Percentiles rank a stretch among this genome's conserved stretches.
phyloP scores from a whole-genome alignment of 1,140 invertebrate genomes.

The Drosophila fuyamai region DNA sequence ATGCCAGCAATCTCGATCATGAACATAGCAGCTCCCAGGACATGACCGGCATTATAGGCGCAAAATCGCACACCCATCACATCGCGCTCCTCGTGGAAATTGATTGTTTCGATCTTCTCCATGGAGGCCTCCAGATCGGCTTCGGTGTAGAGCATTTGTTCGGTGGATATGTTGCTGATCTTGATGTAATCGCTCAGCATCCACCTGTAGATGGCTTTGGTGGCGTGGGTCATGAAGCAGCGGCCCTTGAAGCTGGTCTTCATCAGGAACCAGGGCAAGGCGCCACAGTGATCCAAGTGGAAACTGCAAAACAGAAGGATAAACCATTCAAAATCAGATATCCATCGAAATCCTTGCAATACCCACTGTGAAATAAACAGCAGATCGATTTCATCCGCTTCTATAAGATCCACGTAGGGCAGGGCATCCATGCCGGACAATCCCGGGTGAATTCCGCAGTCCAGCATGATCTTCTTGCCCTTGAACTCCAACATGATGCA shows the following conservation, averaged over 20 bases:
- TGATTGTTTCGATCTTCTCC: constrained; percentile 99
- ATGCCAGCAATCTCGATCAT: constrained; percentile 99
- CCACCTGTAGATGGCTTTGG: constrained; percentile 99
- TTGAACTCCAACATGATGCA: constrained; percentile 99
- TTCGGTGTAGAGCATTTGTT: constrained; percentile 99
- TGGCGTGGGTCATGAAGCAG: constrained; percentile 99
- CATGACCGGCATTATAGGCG: constrained; percentile 99
- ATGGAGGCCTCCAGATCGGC: constrained; percentile 98
- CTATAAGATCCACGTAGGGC: constrained; percentile 98
- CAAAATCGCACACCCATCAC: constrained; percentile 98
- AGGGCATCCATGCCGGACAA: constrained; percentile 98
- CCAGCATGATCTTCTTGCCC: constrained; percentile 99
- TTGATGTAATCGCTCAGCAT: constrained; percentile 99
- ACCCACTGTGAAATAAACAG: constrained; percentile 97
- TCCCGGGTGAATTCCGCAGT: constrained; percentile 99
- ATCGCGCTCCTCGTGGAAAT: constrained; percentile 99
- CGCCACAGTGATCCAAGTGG: constrained; percentile 99
- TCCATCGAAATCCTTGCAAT: not conserved
- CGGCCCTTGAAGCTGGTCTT: constrained; percentile 99
- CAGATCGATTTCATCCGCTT: constrained; percentile 98
- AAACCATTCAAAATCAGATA: too few species aligned
- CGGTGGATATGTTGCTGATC: constrained; percentile 98
- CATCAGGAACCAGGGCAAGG: constrained; percentile 98
- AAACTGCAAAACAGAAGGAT: constrained; percentile 88
- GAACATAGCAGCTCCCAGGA: constrained; percentile 99